Percentiles rank a stretch among this genome's conserved stretches.
These are phyloP conservation scores for Caenorhabditis becei DNA, from an alignment of 2,888 invertebrate species.

Conservation along the genomic window DNA sequence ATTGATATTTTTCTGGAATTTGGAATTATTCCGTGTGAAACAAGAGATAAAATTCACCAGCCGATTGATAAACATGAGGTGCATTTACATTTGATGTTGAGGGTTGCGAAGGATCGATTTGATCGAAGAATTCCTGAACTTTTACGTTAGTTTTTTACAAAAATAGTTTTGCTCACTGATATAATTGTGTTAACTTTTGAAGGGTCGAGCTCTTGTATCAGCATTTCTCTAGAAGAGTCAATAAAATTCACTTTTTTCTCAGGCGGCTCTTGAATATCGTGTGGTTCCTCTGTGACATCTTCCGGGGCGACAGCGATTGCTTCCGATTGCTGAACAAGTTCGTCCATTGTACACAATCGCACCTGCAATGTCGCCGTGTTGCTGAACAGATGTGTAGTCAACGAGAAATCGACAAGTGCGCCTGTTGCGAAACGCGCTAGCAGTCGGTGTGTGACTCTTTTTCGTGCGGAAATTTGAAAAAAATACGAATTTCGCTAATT, in stretches of 20 bases:
- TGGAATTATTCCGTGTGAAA: background rate
- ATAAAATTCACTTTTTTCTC: background rate
- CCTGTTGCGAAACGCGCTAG: background rate
- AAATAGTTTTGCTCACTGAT: conserved; percentile 2
- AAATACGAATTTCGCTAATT: background rate
- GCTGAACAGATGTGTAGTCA: background rate
- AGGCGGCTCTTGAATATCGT: background rate
- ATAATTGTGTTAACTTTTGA: background rate
- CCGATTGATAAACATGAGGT: background rate
- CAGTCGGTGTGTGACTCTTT: background rate
- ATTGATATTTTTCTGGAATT: background rate
- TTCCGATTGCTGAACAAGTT: background rate
- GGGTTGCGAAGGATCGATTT: conserved; percentile 30
- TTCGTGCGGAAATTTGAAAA: conserved; percentile 17
- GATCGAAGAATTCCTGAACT: conserved; percentile 28
- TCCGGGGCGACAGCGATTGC: background rate
- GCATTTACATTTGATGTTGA: conserved; percentile 23
- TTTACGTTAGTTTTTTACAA: background rate
- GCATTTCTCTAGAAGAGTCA: background rate
- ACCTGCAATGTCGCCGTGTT: background rate
- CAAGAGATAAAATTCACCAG: background rate
- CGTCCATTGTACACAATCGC: conserved; percentile 9
- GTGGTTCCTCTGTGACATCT: background rate
- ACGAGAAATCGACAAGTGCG: background rate
- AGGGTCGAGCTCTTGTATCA: conserved; percentile 9